Conservation (phyloP, 2,113 vertebrate genomes). For the Dolichotis patagonum region DNA sequence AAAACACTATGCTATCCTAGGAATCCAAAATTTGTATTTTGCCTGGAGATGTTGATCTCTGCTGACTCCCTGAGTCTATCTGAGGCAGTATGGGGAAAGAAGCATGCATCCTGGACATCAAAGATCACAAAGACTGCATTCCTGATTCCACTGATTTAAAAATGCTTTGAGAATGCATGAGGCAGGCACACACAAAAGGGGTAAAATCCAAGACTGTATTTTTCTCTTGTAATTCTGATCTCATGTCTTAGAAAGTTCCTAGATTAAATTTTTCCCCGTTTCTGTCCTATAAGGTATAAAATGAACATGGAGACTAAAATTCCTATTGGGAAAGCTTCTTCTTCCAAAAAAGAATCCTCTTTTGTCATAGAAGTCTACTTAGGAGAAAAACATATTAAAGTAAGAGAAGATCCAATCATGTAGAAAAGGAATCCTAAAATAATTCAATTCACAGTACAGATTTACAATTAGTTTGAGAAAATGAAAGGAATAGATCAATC, state of each 20-base stretch:
- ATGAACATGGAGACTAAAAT: slow-evolving; percentile 26
- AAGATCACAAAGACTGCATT: slow-evolving; percentile 3
- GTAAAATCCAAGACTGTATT: not conserved
- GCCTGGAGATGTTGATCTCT: slow-evolving; percentile 27
- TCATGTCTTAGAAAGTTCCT: not conserved
- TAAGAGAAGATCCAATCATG: not conserved
- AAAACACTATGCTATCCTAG: not conserved
- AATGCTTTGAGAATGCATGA: slow-evolving; percentile 26
- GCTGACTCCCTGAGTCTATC: slow-evolving; percentile 48
- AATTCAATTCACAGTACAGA: not conserved
- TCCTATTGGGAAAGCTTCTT: not conserved
- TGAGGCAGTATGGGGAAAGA: not conserved
- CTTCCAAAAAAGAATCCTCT: not conserved
- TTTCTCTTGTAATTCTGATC: slow-evolving; percentile 30
- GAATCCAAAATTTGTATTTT: slow-evolving; percentile 23
- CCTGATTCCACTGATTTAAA: slow-evolving; percentile 16
- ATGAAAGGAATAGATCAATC: not conserved
- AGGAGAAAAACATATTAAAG: slow-evolving; percentile 37
- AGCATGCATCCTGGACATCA: not conserved
- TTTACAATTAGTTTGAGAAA: slow-evolving; percentile 30
- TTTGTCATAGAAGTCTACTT: not conserved
- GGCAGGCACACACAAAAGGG: not conserved
- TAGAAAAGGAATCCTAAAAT: not conserved
- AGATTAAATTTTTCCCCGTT: slow-evolving; percentile 23
- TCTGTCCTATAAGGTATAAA: slow-evolving; percentile 15